These are phyloP conservation scores for Pangasius sanitwongsei DNA, from an alignment of 2,797 vertebrate genomes.

Conservation along the genomic window DNA sequence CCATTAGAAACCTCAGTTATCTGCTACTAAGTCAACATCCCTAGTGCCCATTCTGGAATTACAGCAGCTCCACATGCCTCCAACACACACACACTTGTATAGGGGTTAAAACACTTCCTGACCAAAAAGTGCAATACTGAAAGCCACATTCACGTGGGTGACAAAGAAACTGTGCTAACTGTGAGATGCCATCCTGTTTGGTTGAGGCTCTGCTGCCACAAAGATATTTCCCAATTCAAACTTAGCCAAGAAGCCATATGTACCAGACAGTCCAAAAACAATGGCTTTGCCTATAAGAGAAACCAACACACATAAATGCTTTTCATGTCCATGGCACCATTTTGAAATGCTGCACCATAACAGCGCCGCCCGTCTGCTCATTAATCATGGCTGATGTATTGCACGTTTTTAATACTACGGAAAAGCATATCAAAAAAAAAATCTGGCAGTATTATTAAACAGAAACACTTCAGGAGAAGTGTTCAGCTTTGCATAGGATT, in stretches of 20 bases:
- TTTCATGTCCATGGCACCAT: conserved; percentile 28
- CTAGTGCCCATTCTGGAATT: conserved; percentile 17
- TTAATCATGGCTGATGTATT: background rate
- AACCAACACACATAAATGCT: conserved; percentile 23
- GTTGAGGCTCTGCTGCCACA: conserved; percentile 56
- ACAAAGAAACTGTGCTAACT: conserved; percentile 72
- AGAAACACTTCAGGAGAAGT: conserved; percentile 22
- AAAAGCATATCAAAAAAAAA: background rate
- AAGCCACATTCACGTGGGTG: conserved; percentile 74
- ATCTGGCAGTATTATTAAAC: conserved; percentile 11
- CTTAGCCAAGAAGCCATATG: conserved; percentile 53
- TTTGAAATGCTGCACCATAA: conserved; percentile 19
- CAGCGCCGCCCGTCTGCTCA: background rate
- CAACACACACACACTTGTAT: background rate
- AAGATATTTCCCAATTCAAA: conserved; percentile 58
- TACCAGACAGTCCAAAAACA: conserved; percentile 39
- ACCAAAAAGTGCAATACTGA: conserved; percentile 61
- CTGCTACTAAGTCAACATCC: conserved; percentile 41
- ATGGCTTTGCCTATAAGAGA: conserved; percentile 38
- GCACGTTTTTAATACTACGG: background rate
- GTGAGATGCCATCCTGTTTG: conserved; percentile 57
- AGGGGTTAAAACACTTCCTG: conserved; percentile 70
- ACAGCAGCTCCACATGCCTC: conserved; percentile 19
- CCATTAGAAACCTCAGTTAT: conserved; percentile 35
- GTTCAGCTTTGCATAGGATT: conserved; percentile 6